These are phyloP conservation scores for Sabellastarte sp. DNA, from an alignment of 2,888 invertebrate species.

Conservation along the genomic window DNA sequence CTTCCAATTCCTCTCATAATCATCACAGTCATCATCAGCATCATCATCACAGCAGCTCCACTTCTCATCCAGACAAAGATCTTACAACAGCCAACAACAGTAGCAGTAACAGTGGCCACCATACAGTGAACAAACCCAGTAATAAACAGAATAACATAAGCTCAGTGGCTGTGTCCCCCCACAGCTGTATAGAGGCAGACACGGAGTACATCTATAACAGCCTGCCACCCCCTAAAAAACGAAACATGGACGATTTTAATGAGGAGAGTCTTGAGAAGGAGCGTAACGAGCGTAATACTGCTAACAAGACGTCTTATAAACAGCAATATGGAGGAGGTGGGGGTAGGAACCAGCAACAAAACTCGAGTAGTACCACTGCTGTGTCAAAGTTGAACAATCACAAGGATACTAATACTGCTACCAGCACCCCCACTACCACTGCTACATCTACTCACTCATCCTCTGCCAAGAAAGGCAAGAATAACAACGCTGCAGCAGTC, in stretches of 20 bases:
- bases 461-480: constrained; percentile 18
- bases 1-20: neutral
- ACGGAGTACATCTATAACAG: neutral
- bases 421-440: constrained; percentile 6
- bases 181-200: too few species aligned
- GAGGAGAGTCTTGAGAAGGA: neutral
- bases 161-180: too few species aligned
- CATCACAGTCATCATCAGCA: too few species aligned
- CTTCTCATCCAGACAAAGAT: too few species aligned
- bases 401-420: constrained; percentile 5
- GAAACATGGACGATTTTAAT: constrained; percentile 9
- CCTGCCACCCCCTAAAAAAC: constrained; percentile 10
- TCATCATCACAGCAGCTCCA: too few species aligned
- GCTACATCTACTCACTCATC: constrained; percentile 8
- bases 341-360: constrained; percentile 20
- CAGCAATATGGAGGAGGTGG: constrained; percentile 27
- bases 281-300: too few species aligned
- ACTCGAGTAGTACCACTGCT: too few species aligned
- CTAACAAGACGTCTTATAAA: constrained; percentile 14
- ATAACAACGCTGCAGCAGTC: constrained; percentile 22
- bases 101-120: too few species aligned
- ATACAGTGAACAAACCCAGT: too few species aligned
- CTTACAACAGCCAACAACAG: too few species aligned
- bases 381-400: neutral
- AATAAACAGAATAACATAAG: too few species aligned